These are phyloP conservation scores for Strix aluco DNA, from an alignment of 2,113 vertebrate genomes.

Conservation along the genomic window DNA sequence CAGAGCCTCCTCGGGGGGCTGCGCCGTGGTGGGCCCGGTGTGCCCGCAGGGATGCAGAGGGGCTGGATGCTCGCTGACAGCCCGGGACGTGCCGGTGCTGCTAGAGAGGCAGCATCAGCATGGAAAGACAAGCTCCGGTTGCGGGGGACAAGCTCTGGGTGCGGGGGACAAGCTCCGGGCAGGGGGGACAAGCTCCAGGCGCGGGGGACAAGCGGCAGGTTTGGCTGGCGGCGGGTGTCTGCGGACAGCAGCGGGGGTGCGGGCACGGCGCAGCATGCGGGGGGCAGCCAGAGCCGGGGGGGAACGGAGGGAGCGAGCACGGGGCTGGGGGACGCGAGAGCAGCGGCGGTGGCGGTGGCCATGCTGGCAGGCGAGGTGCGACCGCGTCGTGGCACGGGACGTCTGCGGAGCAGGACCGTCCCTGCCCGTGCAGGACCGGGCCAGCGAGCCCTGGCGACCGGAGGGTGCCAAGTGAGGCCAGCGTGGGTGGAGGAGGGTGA, in stretches of 20 bases:
- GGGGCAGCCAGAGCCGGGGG: neutral
- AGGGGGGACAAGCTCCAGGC: neutral
- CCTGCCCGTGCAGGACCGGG: neutral
- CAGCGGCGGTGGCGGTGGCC: neutral
- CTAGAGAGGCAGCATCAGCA: neutral
- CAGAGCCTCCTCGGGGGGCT: neutral
- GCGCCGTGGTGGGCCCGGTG: neutral
- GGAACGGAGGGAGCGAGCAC: neutral
- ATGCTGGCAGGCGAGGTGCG: neutral
- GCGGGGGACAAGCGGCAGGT: neutral
- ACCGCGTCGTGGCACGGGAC: rapidly evolving
- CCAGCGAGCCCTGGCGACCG: neutral
- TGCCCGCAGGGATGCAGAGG: neutral
- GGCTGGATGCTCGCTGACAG: neutral
- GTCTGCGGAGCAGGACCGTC: neutral
- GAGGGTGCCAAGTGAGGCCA: neutral
- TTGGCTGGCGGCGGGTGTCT: rapidly evolving
- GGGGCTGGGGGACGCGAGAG: rapidly evolving
- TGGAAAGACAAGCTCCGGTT: neutral
- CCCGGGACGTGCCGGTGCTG: rapidly evolving
- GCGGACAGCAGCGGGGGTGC: neutral
- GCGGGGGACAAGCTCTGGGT: neutral
- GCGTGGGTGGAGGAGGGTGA: rapidly evolving
- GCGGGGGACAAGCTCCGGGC: too few relatives aligned
- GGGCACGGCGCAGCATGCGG: neutral